Base-by-base conservation (phyloP, 2,797 vertebrate species). In the Alcedo quadribrachys region DNA sequence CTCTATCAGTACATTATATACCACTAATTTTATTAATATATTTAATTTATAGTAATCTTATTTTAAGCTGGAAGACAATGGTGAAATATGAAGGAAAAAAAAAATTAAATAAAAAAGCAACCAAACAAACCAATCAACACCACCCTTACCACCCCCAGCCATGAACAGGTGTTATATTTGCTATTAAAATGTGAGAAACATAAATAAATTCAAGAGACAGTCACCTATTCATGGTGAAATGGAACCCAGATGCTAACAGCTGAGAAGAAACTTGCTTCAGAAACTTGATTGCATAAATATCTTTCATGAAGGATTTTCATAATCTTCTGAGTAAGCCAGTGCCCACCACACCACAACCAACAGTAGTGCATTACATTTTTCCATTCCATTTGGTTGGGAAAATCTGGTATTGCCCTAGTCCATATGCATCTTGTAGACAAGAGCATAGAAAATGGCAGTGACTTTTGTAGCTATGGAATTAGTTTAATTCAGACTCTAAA, bases 401-500 rank as follows among this genome's bases (percentile, higher is more conserved):
- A 90, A 84, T 74, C 63, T 87, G 43, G 62, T 48, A 24, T 81
- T 84, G 42, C 42, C 63, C 18, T n/a, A 48, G 87, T 83, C 42
- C 30, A 33, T 17, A 51, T n/a, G 45, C 37, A 63, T 78, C 57
- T 77, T 71, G 90, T 73, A 89, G 85, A 82, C 20, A 70, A 79
- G 63, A 78, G 62, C 32, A 89, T 15, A 73, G 88, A 85, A 91
- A 46, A 90, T 55, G 81, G 51, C 74, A 83, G 51, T 20, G 76
- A 73, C 33, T 90, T 77, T 58, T 95, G 68, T 70, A 95, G 73
- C 76, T 51, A 87, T 27, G 54, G 62, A 93, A 66, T 66, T 87
- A 81, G 69, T 87, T 93, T 89, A 85, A 90, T 93, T 93, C 84
- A 87, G 62, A 61, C 84, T 85, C 87, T 87, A 94, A 94, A 95